phyloP scores from a whole-genome alignment of 1,140 invertebrate species.

The Anagrus nilaparvatae region DNA sequence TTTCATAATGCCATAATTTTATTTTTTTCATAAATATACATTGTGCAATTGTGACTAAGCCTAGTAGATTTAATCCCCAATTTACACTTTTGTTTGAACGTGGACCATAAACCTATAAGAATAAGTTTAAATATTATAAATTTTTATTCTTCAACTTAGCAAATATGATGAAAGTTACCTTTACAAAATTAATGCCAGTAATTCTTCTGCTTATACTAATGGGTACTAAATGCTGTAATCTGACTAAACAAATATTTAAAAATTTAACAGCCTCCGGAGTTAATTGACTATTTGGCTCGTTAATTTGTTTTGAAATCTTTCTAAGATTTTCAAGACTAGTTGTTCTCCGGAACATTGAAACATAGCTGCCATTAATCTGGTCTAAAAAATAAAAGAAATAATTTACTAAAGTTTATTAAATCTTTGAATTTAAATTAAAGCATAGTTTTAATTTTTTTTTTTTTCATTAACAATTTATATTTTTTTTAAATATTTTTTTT shows the following conservation, averaged over 20 bases:
- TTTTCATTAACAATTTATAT: too few species aligned
- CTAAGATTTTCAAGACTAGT: constrained; percentile 25
- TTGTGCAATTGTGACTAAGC: constrained; percentile 31
- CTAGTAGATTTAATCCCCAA: constrained; percentile 35
- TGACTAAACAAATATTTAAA: constrained; percentile 26
- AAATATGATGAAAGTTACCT: constrained; percentile 26
- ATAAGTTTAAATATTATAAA: constrained; percentile 3
- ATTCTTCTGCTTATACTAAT: constrained; percentile 32
- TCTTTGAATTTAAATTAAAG: too few species aligned
- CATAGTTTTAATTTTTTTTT: too few species aligned
- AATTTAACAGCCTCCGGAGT: constrained; percentile 23
- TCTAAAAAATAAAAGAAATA: constrained; percentile 23
- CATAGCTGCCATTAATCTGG: constrained; percentile 27
- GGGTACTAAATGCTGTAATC: constrained; percentile 28
- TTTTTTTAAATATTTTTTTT: too few species aligned
- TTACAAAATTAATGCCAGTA: constrained; percentile 33
- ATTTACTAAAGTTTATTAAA: too few species aligned
- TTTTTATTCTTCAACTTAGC: constrained; percentile 6
- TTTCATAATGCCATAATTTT: neutral
- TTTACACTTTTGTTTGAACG: constrained; percentile 28
- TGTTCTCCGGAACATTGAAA: constrained; percentile 35
- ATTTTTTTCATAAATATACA: constrained; percentile 20
- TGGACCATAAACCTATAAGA: constrained; percentile 34
- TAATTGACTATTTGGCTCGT: constrained; percentile 24
- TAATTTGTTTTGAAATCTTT: constrained; percentile 23